phyloP scores from a whole-genome alignment of 2,113 vertebrate species.

The Erinaceus europaeus region DNA sequence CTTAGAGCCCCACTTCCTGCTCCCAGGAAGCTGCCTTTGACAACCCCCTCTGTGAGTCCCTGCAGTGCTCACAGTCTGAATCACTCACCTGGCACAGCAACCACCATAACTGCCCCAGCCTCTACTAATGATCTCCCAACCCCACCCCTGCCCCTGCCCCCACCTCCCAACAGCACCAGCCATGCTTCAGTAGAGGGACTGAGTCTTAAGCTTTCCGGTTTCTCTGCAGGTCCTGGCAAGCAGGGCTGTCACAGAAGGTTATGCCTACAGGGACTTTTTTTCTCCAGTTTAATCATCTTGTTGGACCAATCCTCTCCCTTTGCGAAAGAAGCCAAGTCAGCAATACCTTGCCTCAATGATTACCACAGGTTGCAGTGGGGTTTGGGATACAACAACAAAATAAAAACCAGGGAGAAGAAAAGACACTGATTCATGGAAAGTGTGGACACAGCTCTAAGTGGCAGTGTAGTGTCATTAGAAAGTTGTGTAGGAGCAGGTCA shows the following conservation, averaged over 20 bases:
- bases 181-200: background rate
- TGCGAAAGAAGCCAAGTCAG: background rate
- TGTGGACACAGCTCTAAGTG: background rate
- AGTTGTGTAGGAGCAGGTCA: background rate
- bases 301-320: background rate
- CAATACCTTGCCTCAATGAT: background rate
- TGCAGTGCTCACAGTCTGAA: background rate
- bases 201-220: background rate
- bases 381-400: background rate
- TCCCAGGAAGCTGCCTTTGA: background rate
- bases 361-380: background rate
- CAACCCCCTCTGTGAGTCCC: background rate
- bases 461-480: background rate
- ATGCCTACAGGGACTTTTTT: background rate
- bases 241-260: background rate
- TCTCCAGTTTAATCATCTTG: background rate
- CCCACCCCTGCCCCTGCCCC: background rate
- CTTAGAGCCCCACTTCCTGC: background rate
- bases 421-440: background rate
- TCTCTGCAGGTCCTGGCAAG: background rate
- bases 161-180: background rate
- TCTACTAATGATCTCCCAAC: background rate
- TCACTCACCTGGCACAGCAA: background rate
- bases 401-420: background rate
- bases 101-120: fast-evolving